Percentiles rank a stretch among this genome's conserved stretches.
Conservation (phyloP, 2,113 vertebrate genomes). For the Merops nubicus region DNA sequence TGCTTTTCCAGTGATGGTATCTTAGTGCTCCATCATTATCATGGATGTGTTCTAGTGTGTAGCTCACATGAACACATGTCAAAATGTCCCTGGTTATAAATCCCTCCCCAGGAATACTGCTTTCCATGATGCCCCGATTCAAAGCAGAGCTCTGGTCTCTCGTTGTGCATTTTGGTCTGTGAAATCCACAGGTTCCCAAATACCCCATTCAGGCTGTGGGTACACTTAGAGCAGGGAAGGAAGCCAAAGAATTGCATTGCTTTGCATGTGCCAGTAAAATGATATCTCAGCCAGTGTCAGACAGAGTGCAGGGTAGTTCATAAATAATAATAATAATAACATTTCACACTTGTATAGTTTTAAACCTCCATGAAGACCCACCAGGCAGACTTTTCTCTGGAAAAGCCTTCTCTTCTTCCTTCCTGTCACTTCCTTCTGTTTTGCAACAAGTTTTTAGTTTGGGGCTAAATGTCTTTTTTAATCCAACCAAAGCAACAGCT, state of each 20-base stretch:
- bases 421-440: not conserved
- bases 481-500: not conserved
- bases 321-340: conserved; percentile 4
- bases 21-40: not conserved
- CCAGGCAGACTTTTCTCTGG: not conserved
- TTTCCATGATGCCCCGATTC: not conserved
- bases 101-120: not conserved
- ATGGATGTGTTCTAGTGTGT: not conserved
- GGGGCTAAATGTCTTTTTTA: not conserved
- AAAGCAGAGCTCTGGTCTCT: not conserved
- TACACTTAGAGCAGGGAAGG: not conserved
- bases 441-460: not conserved
- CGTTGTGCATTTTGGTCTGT: not conserved
- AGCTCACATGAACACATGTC: fast-evolving
- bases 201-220: not conserved
- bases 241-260: not conserved
- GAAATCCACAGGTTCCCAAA: not conserved
- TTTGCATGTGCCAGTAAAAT: not conserved
- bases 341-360: not conserved
- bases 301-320: not conserved
- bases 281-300: not conserved
- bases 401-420: not conserved
- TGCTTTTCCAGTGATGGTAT: not conserved
- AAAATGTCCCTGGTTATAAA: not conserved
- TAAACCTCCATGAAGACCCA: not conserved